Evolutionary conservation across 2,888 invertebrate genomes (phyloP).

Genomic region (Monopis laevigella): DNA sequence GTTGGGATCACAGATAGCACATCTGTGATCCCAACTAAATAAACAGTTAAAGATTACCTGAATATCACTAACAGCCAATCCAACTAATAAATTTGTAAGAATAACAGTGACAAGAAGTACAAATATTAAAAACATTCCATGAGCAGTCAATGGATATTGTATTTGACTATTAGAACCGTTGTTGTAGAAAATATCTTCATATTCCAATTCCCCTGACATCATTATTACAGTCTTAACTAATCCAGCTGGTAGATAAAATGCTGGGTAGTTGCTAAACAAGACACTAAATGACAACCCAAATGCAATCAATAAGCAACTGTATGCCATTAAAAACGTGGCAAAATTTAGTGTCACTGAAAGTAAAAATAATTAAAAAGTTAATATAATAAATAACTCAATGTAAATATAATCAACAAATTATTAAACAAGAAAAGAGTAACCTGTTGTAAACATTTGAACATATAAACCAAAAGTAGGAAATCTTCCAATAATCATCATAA

Average conservation of each 20-base stretch:
- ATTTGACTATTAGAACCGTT: constrained; percentile 55
- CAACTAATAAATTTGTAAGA: constrained; percentile 83
- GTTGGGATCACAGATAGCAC: no score
- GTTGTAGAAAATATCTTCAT: constrained; percentile 83
- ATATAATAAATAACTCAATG: no score
- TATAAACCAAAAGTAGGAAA: constrained; percentile 88
- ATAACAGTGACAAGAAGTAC: constrained; percentile 84
- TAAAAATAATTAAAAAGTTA: no score
- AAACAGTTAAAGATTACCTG: constrained; percentile 49
- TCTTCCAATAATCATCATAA: constrained; percentile 86
- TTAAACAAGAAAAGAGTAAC: no score
- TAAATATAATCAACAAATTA: no score
- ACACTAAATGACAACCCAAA: constrained; percentile 86
- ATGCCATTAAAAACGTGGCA: constrained; percentile 81
- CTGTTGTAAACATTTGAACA: constrained; percentile 88
- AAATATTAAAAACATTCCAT: constrained; percentile 79
- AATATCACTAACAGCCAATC: constrained; percentile 87
- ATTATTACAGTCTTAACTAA: constrained; percentile 84
- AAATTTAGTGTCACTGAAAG: constrained; percentile 80
- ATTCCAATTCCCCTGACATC: constrained; percentile 90
- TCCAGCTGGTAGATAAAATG: constrained; percentile 73
- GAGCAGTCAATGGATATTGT: constrained; percentile 77
- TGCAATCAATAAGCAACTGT: constrained; percentile 81
- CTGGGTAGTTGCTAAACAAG: constrained; percentile 78
- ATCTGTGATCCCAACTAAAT: no score